Conservation (phyloP, 2,888 invertebrate genomes). For the Apamea monoglypha region DNA sequence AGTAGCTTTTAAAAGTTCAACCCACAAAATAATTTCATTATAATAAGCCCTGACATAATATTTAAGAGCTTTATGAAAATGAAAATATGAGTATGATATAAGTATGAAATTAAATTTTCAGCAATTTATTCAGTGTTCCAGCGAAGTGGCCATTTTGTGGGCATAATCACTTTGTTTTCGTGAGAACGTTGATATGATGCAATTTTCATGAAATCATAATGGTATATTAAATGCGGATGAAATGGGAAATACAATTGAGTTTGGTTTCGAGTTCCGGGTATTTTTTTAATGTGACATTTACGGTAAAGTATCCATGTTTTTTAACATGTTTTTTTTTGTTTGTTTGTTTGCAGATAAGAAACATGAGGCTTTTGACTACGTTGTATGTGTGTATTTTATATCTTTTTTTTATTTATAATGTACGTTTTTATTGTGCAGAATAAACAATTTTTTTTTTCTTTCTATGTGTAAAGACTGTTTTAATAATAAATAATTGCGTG, state of each 20-base stretch:
- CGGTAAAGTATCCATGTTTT: background rate
- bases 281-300: background rate
- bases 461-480: background rate
- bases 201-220: conserved; percentile 56
- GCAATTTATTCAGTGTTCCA: conserved; percentile 57
- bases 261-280: background rate
- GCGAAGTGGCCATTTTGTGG: conserved; percentile 50
- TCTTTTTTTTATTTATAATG: too few relatives aligned
- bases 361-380: too few relatives aligned
- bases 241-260: conserved; percentile 35
- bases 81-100: too few relatives aligned
- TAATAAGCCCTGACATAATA: conserved; percentile 15
- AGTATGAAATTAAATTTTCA: conserved; percentile 57
- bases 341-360: background rate
- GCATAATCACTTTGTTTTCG: conserved; percentile 62
- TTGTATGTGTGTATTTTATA: too few relatives aligned
- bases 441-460: too few relatives aligned
- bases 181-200: conserved; percentile 46
- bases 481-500: background rate
- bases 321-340: too few relatives aligned
- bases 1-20: background rate
- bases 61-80: conserved; percentile 39
- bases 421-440: too few relatives aligned
- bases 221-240: conserved; percentile 43
- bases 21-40: conserved; percentile 4